Conservation (phyloP, 2,888 invertebrate species). For the Eristalinus aeneus region DNA sequence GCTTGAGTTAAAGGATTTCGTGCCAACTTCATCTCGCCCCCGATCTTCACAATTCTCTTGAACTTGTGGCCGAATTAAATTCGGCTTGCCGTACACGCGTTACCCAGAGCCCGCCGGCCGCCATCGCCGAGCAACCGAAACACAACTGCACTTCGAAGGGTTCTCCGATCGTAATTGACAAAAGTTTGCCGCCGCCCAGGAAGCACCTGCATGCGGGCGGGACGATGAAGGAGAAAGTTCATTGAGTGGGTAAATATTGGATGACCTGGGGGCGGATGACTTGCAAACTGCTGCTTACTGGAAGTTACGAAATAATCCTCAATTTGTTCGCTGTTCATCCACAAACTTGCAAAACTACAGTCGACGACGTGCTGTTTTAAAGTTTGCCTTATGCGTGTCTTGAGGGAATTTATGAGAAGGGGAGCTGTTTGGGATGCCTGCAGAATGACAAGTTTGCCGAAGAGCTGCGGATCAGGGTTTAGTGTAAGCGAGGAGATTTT, state of each 20-base stretch:
- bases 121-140: not conserved
- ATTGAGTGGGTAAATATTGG: not conserved
- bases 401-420: not conserved
- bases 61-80: not conserved
- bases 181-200: not conserved
- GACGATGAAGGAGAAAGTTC: not conserved
- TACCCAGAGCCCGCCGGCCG: not conserved
- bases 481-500: too few relatives aligned
- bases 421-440: not conserved
- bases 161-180: not conserved
- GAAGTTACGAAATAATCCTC: not conserved
- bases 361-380: not conserved
- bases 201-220: not conserved
- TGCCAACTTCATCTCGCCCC: not conserved
- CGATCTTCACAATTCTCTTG: not conserved
- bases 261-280: not conserved
- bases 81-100: not conserved
- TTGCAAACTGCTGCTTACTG: not conserved
- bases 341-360: not conserved
- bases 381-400: not conserved
- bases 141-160: not conserved
- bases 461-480: too few relatives aligned
- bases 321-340: not conserved
- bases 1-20: not conserved
- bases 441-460: not conserved